Percentiles rank a stretch among this genome's conserved stretches.
Conservation (phyloP, 2,888 invertebrate genomes). For the Euzetes globulus region DNA sequence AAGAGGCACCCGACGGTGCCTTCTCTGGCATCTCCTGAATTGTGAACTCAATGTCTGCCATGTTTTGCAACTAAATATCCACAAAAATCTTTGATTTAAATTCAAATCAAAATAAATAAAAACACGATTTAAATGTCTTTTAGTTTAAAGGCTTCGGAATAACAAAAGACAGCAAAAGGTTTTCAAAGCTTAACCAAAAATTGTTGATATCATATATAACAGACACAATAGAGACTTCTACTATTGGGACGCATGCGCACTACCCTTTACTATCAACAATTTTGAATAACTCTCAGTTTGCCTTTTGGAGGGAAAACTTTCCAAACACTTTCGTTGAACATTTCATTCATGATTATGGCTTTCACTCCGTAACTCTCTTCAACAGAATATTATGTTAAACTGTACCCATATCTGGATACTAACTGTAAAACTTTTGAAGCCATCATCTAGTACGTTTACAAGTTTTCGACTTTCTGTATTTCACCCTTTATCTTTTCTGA, state of each 20-base stretch:
- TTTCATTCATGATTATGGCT: background rate
- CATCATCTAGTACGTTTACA: too few species aligned
- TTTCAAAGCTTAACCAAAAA: too few species aligned
- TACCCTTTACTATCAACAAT: too few species aligned
- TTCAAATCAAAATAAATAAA: background rate
- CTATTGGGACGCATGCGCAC: too few species aligned
- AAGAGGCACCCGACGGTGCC: too few species aligned
- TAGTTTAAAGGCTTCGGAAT: background rate
- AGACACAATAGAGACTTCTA: too few species aligned
- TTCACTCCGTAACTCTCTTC: background rate
- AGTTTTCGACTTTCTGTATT: too few species aligned
- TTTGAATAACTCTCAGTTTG: background rate
- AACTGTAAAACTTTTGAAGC: too few species aligned
- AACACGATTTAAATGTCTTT: background rate
- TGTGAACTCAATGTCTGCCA: conserved; percentile 9
- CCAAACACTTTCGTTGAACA: background rate
- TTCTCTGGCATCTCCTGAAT: too few species aligned
- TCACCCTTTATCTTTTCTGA: too few species aligned
- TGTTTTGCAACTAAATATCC: background rate
- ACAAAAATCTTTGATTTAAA: background rate
- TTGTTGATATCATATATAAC: too few species aligned
- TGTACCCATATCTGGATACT: conserved; percentile 8
- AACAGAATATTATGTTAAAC: background rate
- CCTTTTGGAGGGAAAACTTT: background rate
- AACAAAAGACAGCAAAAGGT: too few species aligned